Base-by-base conservation (phyloP, 2,888 invertebrate species). In the Acrocyrtus sp. region DNA sequence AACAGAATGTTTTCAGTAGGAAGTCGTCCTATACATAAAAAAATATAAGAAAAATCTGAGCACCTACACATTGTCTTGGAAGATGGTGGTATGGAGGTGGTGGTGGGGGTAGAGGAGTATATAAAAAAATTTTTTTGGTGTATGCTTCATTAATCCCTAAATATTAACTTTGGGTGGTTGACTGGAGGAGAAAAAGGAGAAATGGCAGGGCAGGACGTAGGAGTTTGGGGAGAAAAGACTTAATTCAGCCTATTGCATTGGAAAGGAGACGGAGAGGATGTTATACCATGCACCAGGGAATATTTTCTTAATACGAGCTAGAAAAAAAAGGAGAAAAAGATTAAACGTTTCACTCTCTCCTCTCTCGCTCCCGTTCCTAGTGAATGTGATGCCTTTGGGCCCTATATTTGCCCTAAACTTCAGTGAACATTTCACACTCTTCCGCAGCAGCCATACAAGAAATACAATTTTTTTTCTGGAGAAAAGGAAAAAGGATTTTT, bases 111-210 rank as follows among this genome's bases (percentile, higher is more conserved):
- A 34, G 34, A 34, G 34, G 5, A 34, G 34, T 24, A 41, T 45
- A 66, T 57, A 22, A 57, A 66, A 54, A n/a, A n/a, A n/a, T n/a
- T n/a, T n/a, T n/a, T n/a, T 74, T 45, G 57, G 65, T 67, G 67
- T 56, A 77, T 77, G 78, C 77, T 78, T 80, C 77, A 77, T 78
- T 80, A 78, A 75, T 78, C 76, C 74, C 74, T 78, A 78, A 78
- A 78, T 78, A 77, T 80, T 80, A 80, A 76, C 79, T 77, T 67
- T 56, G 56, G 60, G 56, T 63, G 60, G 68, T 26, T 54, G 62
- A 27, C 34, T 24, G 27, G 43, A 56, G 34, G 24, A 26, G 24
- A 66, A 21, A 5, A 41, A 22, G 27, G 45, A 47, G 39, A 48
- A 39, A 56, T n/a, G n/a, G n/a, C n/a, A n/a, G n/a, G n/a, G n/a